phyloP scores from a whole-genome alignment of 2,888 invertebrate species.

The Thysanoteuthis rhombus region DNA sequence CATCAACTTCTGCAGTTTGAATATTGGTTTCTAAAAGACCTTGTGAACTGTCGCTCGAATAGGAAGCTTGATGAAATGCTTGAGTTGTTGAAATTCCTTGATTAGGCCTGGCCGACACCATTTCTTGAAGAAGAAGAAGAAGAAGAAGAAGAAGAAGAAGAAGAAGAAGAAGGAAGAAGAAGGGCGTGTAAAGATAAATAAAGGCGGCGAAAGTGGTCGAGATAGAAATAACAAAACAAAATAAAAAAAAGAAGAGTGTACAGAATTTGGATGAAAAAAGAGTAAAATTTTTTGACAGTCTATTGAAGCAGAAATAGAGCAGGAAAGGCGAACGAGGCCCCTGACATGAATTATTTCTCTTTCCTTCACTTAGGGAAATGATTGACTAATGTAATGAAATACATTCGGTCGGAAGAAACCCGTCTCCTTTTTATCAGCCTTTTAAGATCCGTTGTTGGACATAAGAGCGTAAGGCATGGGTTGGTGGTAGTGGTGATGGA shows the following conservation, averaged over 20 bases:
- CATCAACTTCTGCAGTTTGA: neutral
- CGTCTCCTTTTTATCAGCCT: no score
- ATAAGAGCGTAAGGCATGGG: no score
- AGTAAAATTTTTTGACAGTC: neutral
- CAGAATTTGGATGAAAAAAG: neutral
- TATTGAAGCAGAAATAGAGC: neutral
- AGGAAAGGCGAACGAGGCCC: neutral
- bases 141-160: neutral
- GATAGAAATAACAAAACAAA: neutral
- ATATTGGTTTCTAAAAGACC: neutral
- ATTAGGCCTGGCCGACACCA: neutral
- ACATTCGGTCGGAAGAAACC: neutral
- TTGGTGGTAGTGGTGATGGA: no score
- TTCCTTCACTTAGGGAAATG: neutral
- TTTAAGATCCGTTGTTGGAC: no score
- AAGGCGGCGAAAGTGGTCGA: neutral
- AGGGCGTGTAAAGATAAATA: neutral
- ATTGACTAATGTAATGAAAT: slow-evolving; percentile 12
- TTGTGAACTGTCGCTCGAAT: neutral
- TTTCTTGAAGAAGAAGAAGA: neutral
- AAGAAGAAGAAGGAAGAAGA: neutral
- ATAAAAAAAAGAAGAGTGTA: no score
- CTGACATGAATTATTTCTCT: neutral
- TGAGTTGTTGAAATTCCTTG: no score
- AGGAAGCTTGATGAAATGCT: neutral